These are phyloP conservation scores for Drosophila santomea DNA, from an alignment of 1,140 invertebrate species.

Conservation along the genomic window DNA sequence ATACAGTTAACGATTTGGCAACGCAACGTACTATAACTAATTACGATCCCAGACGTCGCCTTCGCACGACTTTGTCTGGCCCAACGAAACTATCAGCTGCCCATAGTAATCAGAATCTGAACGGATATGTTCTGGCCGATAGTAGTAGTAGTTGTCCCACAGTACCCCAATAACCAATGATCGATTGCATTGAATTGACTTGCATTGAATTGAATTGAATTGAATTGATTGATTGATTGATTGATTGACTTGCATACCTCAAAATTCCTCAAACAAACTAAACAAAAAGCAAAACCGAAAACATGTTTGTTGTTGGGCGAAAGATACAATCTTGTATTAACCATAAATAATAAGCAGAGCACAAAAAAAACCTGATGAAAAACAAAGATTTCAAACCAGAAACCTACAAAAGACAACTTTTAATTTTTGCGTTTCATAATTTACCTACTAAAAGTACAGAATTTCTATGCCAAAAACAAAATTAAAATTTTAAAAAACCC, in stretches of 20 bases:
- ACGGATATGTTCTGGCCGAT: constrained; percentile 81
- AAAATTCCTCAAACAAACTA: constrained; percentile 36
- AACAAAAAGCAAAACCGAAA: constrained; percentile 41
- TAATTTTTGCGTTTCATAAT: constrained; percentile 74
- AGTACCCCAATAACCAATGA: constrained; percentile 61
- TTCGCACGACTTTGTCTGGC: constrained; percentile 77
- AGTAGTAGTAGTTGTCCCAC: constrained; percentile 77
- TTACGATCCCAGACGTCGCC: constrained; percentile 82
- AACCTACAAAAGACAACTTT: constrained; percentile 65
- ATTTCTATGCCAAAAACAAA: constrained; percentile 49
- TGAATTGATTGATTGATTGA: constrained; percentile 26
- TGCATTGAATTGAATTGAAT: constrained; percentile 27
- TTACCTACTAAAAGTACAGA: constrained; percentile 68
- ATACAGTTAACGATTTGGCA: constrained; percentile 83
- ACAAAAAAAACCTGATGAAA: constrained; percentile 28
- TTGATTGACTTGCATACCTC: constrained; percentile 49
- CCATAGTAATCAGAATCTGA: constrained; percentile 59
- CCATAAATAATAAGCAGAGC: constrained; percentile 40
- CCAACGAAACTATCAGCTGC: constrained; percentile 67
- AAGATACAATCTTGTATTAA: constrained; percentile 57
- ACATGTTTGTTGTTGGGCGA: constrained; percentile 65
- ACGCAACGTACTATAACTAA: constrained; percentile 81
- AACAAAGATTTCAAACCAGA: constrained; percentile 30
- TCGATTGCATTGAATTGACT: constrained; percentile 37
- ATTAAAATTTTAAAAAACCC: constrained; percentile 25